Conservation (phyloP, 35 echinoderm and acorn worm genomes). For the Anneissia japonica region DNA sequence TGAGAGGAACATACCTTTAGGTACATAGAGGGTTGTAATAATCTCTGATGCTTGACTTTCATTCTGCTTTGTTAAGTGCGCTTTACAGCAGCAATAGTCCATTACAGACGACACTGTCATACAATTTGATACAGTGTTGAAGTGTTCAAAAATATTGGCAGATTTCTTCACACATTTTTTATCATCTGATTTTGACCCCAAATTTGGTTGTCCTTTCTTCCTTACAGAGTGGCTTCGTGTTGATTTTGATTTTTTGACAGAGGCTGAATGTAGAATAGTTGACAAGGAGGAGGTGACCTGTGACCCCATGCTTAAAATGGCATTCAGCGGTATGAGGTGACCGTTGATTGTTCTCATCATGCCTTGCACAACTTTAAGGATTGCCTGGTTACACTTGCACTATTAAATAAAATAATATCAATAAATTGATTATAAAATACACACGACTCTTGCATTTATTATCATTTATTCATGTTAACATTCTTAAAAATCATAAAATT, state of each 20-base stretch:
- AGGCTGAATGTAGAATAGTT: background rate
- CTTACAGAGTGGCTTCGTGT: too few relatives aligned
- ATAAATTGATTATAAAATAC: too few relatives aligned
- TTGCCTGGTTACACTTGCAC: background rate
- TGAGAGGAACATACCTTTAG: too few relatives aligned
- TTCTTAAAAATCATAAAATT: too few relatives aligned
- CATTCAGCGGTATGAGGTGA: background rate
- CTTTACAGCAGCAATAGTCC: background rate
- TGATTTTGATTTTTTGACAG: background rate
- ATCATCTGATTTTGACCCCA: background rate
- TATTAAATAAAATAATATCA: too few relatives aligned
- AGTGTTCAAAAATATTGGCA: conserved; percentile 1
- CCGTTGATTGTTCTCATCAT: background rate
- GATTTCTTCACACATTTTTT: too few relatives aligned
- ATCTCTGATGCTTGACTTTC: background rate
- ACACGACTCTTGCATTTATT: too few relatives aligned
- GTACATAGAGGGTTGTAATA: background rate
- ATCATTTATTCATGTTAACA: too few relatives aligned
- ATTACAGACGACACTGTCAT: background rate
- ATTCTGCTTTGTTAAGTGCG: background rate
- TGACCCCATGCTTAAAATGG: background rate
- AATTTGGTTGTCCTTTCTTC: background rate
- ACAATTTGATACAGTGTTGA: background rate
- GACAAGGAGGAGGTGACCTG: background rate
- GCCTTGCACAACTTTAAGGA: background rate